phyloP scores from a whole-genome alignment of 2,888 invertebrate genomes.

The Horisme vitalbata region DNA sequence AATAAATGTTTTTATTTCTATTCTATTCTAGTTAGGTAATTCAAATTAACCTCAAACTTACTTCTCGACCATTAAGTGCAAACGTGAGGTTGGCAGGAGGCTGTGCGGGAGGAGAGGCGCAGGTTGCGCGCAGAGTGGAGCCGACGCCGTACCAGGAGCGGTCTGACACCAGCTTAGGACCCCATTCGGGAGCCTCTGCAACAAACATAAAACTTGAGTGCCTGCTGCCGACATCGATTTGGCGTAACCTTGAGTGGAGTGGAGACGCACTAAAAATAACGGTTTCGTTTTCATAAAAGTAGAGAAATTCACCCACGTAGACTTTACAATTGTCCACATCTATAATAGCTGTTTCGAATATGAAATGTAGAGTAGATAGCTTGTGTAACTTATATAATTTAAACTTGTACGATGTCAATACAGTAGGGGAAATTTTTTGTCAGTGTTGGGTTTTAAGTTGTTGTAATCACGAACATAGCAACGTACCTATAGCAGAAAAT shows the following conservation, averaged over 20 bases:
- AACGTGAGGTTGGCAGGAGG: slow-evolving; percentile 88
- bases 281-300: slow-evolving; percentile 8
- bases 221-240: slow-evolving; percentile 20
- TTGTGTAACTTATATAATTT: too few relatives aligned
- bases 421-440: too few relatives aligned
- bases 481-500: too few relatives aligned
- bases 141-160: slow-evolving; percentile 87
- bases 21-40: too few relatives aligned
- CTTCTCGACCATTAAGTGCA: slow-evolving; percentile 86
- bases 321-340: background rate
- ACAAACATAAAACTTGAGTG: slow-evolving; percentile 44
- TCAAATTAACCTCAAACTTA: slow-evolving; percentile 31
- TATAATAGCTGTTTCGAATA: too few relatives aligned
- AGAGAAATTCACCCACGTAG: too few relatives aligned
- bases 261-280: slow-evolving; percentile 25
- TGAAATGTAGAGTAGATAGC: too few relatives aligned
- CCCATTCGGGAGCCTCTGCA: slow-evolving; percentile 86
- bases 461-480: too few relatives aligned
- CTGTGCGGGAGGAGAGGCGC: slow-evolving; percentile 86
- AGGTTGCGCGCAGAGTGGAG: slow-evolving; percentile 86
- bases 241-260: slow-evolving; percentile 25
- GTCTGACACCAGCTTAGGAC: slow-evolving; percentile 85
- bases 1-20: too few relatives aligned
- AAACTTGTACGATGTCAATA: too few relatives aligned
- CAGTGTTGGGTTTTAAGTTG: too few relatives aligned